Evolutionary conservation across 2,113 vertebrate genomes (phyloP), one percentile per base, ranked within the genome.

Genomic region (Corvus moneduloides): DNA sequence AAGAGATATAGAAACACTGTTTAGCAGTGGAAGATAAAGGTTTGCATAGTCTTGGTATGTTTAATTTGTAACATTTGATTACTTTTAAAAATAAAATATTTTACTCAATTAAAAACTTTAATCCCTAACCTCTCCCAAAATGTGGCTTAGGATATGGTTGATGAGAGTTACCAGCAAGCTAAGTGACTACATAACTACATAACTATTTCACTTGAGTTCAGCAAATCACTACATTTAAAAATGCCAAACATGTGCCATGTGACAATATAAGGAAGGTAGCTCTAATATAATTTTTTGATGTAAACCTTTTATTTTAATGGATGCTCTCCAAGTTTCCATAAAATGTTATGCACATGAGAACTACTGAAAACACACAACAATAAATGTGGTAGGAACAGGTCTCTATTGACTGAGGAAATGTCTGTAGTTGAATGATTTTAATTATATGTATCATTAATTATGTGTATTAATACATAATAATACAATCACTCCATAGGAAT

Each of bases 1-100:
- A 32, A 59, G 7, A 8, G 7, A 64, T 4, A 19, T 0, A 55
- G 49, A 39, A 76, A 44, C 0, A 0, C 19, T 24, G 7, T 18
- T 62, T 19, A 4, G 2, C 7, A 80, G 63, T 11, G 7, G 4
- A 30, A 32, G 8, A 9, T 27, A 1, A n/a, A 64, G 18, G 21
- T 21, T 67, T 43, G 6, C 1, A 0, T 17, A 43, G 13, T 41
- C 56, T 68, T 19, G 11, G 9, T 35, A 37, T 55, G 11, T 59
- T 73, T 51, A 3, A 48, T 10, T 5, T 15, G 6, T 6, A 89
- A 44, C 9, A 30, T 44, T 71, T 39, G 9, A 43, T 21, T 46
- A 23, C 3, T 58, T 49, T 19, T 3, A 17, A 33, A 37, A 33
- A 43, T 13, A 15, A 28, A 44, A 32, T 52, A 56, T 33, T 83